A percentile compares a stretch with the other conserved stretches of the same genome.
phyloP scores from a whole-genome alignment of 2,797 vertebrate genomes.

The Phyllotis vaccarum region DNA sequence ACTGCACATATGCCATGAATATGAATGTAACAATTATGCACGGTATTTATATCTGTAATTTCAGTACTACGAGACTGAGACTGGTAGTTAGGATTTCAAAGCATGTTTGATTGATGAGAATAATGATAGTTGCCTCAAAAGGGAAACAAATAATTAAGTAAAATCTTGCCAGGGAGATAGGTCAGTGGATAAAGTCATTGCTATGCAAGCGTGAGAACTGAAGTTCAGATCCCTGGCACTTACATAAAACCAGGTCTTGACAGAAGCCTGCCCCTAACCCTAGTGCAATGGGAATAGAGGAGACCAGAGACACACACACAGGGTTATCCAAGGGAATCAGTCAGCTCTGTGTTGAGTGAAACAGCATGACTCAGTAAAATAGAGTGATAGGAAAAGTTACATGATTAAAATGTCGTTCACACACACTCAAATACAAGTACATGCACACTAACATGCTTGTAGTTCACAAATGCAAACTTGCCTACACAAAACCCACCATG shows the following conservation, averaged over 20 bases:
- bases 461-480: too few relatives aligned
- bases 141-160: not conserved
- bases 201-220: not conserved
- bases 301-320: not conserved
- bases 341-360: not conserved
- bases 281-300: not conserved
- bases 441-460: not conserved
- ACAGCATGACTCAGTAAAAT: not conserved
- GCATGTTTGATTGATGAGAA: not conserved
- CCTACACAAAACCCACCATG: too few relatives aligned
- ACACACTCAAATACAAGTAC: not conserved
- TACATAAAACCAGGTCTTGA: not conserved
- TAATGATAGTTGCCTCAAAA: not conserved
- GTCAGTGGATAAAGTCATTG: not conserved
- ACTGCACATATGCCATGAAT: not conserved
- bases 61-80: not conserved
- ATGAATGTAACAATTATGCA: not conserved
- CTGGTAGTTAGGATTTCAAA: not conserved
- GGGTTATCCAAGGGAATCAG: not conserved
- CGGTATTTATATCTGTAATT: not conserved
- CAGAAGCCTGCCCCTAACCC: not conserved
- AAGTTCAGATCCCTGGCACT: not conserved
- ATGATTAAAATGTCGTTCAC: not conserved
- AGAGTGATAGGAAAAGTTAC: not conserved
- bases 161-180: not conserved